These are phyloP conservation scores for Ailuropoda melanoleuca DNA, from an alignment of 2,113 vertebrate genomes.

Conservation along the genomic window DNA sequence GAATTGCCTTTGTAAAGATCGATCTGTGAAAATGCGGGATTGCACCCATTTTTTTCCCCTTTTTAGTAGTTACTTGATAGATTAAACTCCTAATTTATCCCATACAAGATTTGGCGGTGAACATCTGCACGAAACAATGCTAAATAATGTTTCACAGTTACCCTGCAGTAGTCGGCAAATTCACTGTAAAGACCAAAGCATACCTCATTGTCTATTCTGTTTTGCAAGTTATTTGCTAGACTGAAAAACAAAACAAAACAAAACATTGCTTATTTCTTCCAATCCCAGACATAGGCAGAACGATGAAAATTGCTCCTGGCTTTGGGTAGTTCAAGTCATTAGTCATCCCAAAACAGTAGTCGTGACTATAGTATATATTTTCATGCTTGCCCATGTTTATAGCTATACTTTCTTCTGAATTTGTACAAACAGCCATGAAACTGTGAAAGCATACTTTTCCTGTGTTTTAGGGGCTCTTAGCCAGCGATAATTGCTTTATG, in stretches of 20 bases:
- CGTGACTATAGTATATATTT: not conserved
- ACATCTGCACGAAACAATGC: conserved; percentile 55
- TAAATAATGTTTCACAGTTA: conserved; percentile 66
- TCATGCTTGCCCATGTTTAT: not conserved
- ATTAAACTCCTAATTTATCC: conserved; percentile 65
- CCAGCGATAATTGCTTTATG: not conserved
- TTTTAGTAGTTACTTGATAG: conserved; percentile 57
- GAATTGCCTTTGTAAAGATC: conserved; percentile 62
- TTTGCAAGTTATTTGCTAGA: conserved; percentile 45
- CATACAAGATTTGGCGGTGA: conserved; percentile 7
- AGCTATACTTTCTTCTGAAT: not conserved
- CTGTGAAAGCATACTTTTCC: not conserved
- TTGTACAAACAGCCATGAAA: not conserved
- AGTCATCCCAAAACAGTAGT: not conserved
- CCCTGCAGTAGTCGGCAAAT: conserved; percentile 53
- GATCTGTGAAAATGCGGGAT: conserved; percentile 38
- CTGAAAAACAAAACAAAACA: not conserved
- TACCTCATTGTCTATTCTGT: conserved; percentile 24
- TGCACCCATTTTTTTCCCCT: not conserved
- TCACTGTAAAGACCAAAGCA: not conserved
- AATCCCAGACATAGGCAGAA: not conserved
- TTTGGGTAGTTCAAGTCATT: not conserved
- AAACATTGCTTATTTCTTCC: conserved; percentile 28
- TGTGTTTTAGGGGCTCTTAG: not conserved
- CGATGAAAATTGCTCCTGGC: not conserved